Evolutionary conservation across 1,140 invertebrate species (phyloP).

Genomic region (Colletes latitarsis): DNA sequence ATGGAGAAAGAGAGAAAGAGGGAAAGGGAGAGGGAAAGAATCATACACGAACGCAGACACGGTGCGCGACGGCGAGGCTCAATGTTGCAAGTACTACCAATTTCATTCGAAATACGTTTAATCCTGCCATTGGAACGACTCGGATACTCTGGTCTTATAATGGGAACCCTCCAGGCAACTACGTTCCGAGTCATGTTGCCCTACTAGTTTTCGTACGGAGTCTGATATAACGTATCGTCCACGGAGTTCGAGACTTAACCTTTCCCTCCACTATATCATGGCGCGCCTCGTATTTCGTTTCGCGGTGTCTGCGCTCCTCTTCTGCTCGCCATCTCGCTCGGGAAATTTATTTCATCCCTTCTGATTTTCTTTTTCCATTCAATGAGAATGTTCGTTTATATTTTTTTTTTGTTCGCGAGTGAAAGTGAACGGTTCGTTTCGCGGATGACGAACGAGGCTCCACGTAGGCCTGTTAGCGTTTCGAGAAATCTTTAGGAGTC

Average conservation of each 20-base stretch:
- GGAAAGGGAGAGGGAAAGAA: background rate
- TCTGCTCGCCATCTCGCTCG: background rate
- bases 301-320: background rate
- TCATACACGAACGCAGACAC: slow-evolving; percentile 36
- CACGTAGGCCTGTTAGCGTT: background rate
- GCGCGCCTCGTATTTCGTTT: slow-evolving; percentile 19
- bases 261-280: slow-evolving; percentile 45
- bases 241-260: slow-evolving; percentile 36
- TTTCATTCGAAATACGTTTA: slow-evolving; percentile 61
- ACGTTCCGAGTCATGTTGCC: slow-evolving; percentile 45
- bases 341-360: slow-evolving; percentile 22
- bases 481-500: background rate
- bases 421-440: background rate
- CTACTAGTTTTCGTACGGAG: slow-evolving; percentile 53
- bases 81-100: slow-evolving; percentile 58
- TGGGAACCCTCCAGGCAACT: slow-evolving; percentile 53
- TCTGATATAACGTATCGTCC: slow-evolving; percentile 38
- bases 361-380: background rate
- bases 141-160: slow-evolving; percentile 53
- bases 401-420: background rate
- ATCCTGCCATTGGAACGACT: slow-evolving; percentile 56
- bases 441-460: background rate
- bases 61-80: slow-evolving; percentile 25
- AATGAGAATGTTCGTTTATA: background rate
- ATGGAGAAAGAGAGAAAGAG: background rate